These are phyloP conservation scores for Apamea anceps DNA, from an alignment of 2,888 invertebrate genomes.

Conservation along the genomic window DNA sequence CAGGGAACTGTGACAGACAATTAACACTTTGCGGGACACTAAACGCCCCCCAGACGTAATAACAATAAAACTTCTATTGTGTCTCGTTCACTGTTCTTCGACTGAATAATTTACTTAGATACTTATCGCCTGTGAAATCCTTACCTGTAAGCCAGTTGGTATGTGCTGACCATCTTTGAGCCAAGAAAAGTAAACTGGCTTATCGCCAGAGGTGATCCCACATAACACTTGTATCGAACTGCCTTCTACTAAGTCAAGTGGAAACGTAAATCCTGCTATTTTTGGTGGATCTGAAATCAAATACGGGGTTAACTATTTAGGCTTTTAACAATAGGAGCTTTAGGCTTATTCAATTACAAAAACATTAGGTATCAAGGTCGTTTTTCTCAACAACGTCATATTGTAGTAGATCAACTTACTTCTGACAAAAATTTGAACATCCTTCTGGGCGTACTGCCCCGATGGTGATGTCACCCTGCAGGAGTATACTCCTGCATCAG, in stretches of 20 bases:
- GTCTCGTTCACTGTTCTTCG: not conserved
- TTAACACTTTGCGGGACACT: not conserved
- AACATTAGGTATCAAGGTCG: not conserved
- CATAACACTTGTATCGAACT: constrained; percentile 96
- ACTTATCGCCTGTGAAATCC: not conserved
- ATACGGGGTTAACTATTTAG: not conserved
- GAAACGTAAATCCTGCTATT: constrained; percentile 95
- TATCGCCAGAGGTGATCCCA: constrained; percentile 93
- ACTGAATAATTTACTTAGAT: not conserved
- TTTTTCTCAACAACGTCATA: not conserved
- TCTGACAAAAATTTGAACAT: constrained; percentile 93
- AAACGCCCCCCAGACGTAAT: too few species aligned
- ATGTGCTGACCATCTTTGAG: constrained; percentile 92
- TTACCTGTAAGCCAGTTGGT: constrained; percentile 91
- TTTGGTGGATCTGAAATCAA: constrained; percentile 93
- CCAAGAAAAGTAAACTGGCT: constrained; percentile 93
- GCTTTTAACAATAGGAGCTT: not conserved
- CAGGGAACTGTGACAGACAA: too few species aligned
- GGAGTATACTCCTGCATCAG: constrained; percentile 94
- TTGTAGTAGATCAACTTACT: constrained; percentile 86
- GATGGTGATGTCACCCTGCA: constrained; percentile 93
- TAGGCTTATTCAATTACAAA: not conserved
- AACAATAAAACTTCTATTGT: not conserved
- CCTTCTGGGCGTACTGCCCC: constrained; percentile 94
- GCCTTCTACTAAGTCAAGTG: constrained; percentile 94